Conservation (phyloP, 2,888 invertebrate species). For the Therioaphis trifolii region DNA sequence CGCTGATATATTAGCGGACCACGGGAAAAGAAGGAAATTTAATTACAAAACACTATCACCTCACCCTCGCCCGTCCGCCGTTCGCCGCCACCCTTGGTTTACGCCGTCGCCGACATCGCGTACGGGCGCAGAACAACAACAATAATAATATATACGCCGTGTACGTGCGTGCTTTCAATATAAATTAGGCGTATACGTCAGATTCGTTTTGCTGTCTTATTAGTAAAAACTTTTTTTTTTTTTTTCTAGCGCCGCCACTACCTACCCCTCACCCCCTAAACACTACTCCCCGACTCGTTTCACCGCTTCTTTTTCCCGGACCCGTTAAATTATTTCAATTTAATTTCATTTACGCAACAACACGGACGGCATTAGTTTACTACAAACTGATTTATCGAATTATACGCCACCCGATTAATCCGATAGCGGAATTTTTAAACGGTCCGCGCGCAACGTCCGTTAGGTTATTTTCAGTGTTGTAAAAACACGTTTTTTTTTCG, state of each 20-base stretch:
- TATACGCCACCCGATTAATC: no score
- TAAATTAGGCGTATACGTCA: conserved; percentile 44
- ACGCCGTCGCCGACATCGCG: not conserved
- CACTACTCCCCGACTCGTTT: no score
- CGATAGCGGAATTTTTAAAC: no score
- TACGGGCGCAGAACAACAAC: not conserved
- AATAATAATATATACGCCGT: not conserved
- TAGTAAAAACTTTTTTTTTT: conserved; percentile 35
- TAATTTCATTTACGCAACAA: no score
- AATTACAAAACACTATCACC: conserved; percentile 50
- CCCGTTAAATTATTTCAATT: no score
- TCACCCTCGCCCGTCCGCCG: not conserved
- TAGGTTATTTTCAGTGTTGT: no score
- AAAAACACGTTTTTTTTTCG: no score
- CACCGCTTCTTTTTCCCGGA: no score
- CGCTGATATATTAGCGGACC: conserved; percentile 56
- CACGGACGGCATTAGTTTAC: no score
- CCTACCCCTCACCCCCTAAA: not conserved
- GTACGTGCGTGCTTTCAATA: conserved; percentile 33
- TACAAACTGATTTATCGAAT: no score
- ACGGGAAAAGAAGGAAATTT: conserved; percentile 54
- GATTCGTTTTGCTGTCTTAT: conserved; percentile 43
- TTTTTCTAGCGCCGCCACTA: no score
- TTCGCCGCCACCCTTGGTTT: not conserved
- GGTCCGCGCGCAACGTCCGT: no score